Base-by-base conservation (phyloP, 2,797 vertebrate genomes). In the Tenualosa ilisha region DNA sequence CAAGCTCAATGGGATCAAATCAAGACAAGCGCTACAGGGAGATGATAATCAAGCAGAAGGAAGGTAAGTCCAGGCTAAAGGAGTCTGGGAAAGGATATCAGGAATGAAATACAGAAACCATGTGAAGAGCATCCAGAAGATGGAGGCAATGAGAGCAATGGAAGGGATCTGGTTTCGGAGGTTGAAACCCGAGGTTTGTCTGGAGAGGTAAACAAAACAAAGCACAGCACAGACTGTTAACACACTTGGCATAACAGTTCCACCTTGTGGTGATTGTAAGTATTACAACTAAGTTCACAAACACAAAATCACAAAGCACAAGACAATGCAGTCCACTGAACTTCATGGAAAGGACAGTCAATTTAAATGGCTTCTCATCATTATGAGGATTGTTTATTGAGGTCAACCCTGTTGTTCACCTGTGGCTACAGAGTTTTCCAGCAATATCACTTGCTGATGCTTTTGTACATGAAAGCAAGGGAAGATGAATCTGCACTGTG, bases 121-220 rank as follows among this genome's bases (percentile, higher is more conserved):
- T 31, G 98, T 99, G 91, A 97, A 81, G 56, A 96, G 92, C 95
- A 99, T 97, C 98, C 97, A 99, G 93, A 98, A 97, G 50, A 97
- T 1, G 0, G 97, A 98, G 82, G 97, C 96, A 90, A 97, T 93
- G 84, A 99, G 94, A 88, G 94, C 81, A 0, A 95, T 89, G 6
- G 96, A 87, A 6, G 97, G 97, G 68, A 98, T 87, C 59, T 96
- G 93, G 3, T 94, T 89, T 20, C 95, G 92, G 83, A 95, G 96
- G 83, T 92, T 93, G 22, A 93, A 88, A 0, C 90, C 93, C 0
- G 95, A 84, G 43, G 96, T 90, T 40, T 95, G 95, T 91, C 98
- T 99, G 91, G 85, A 92, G 37, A 88, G 81, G 54, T 82, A 81
- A 68, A 88, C n/a, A 84, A 65, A 65, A 65, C 63, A 24, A 7